Evolutionary conservation across 2,113 vertebrate species (phyloP), one percentile per base, ranked within the genome.

Genomic region (Apteryx owenii): DNA sequence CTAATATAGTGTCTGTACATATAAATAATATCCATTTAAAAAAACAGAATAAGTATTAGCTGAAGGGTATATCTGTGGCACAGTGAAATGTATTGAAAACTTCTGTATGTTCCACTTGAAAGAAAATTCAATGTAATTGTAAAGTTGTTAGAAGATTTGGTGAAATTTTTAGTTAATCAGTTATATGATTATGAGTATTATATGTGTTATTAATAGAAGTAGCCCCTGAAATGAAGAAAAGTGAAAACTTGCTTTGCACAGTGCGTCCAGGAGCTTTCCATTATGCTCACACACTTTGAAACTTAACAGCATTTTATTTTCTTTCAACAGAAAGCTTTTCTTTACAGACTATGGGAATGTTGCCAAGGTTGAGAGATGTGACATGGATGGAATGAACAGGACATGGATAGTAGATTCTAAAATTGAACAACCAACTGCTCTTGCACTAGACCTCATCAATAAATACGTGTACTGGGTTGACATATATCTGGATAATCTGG

Each of bases 391-490:
- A 93, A 99, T 98, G 79, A 99, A 99, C 97, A 98, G 99, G 95
- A 99, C 98, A 6, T 98, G 98, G 79, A 98, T 99, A 90, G 98
- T 99, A 90, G 98, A 99, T 97, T 98, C 98, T 19, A 99, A 99
- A 91, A 98, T 99, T 60, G 99, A 99, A 93, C 99, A 99, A 95
- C 99, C 99, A 65, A 99, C 98, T 42, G 99, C 99, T 84, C 97
- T 99, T 89, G 98, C 99, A 17, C 90, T 99, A 89, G 99, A 99
- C 78, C 95, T 99, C 50, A 91, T 99, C 95, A 99, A 98, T 98
- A 99, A 99, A 98, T 97, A 99, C 88, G 99, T 99, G 83, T 99
- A 99, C 97, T 99, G 99, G 99, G 98, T 99, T 68, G 99, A 99
- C 93, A 98, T 99, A 68, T 99, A 99, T 97, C 98, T 99, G 98